Percentiles rank a stretch among this genome's conserved stretches.
These are phyloP conservation scores for Caranx melampygus DNA, from an alignment of 2,113 vertebrate species.

Conservation along the genomic window DNA sequence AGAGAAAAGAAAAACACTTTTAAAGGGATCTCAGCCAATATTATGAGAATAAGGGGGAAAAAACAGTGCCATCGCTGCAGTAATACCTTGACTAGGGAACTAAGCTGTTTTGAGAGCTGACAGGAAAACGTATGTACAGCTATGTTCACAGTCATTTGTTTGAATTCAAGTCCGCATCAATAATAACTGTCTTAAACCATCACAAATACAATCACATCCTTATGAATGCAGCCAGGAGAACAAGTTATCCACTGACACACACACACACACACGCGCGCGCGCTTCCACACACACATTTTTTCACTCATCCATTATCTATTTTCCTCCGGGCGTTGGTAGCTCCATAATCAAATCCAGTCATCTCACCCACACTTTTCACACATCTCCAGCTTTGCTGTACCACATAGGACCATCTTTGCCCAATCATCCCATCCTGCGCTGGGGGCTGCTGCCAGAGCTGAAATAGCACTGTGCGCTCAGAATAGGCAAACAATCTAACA, in stretches of 20 bases:
- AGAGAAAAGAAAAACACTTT: background rate
- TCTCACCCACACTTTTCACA: conserved; percentile 69
- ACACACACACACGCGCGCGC: conserved; percentile 2
- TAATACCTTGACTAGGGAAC: background rate
- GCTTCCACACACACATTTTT: conserved; percentile 24
- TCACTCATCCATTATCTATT: conserved; percentile 58
- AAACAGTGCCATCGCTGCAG: background rate
- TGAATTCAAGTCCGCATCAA: conserved; percentile 37
- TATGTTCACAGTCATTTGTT: conserved; percentile 34
- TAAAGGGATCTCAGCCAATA: background rate
- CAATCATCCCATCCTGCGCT: conserved; percentile 51
- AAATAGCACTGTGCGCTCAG: conserved; percentile 50
- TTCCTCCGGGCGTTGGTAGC: conserved; percentile 46
- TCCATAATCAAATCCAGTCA: conserved; percentile 71
- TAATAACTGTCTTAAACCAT: conserved; percentile 32
- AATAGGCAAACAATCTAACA: conserved; percentile 51
- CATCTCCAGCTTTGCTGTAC: conserved; percentile 55
- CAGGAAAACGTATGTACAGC: conserved; percentile 10
- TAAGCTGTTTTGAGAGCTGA: conserved; percentile 18
- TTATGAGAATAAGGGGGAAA: background rate
- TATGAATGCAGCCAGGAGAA: conserved; percentile 41
- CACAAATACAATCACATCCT: conserved; percentile 19
- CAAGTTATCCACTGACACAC: conserved; percentile 20
- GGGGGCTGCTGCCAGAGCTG: conserved; percentile 52
- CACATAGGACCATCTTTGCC: conserved; percentile 55